Evolutionary conservation across 2,113 vertebrate genomes (phyloP).

Genomic region (Phalacrocorax pelagicus): DNA sequence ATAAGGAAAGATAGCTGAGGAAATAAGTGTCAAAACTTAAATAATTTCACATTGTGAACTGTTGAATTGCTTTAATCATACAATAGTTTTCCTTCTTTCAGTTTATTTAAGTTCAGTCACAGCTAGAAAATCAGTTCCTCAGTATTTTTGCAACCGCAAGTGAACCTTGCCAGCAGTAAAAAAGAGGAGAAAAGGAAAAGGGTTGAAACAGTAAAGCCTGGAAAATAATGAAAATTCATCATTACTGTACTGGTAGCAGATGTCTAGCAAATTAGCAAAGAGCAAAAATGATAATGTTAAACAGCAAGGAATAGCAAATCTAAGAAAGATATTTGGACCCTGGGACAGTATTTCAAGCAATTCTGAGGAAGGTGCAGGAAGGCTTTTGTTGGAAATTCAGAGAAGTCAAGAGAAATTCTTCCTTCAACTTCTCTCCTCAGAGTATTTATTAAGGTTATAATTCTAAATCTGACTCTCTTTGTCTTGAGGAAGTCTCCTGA

Average conservation of each 20-base stretch:
- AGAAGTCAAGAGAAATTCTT: neutral
- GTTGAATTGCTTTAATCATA: slow-evolving; percentile 44
- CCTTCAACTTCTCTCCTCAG: neutral
- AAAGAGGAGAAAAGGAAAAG: slow-evolving; percentile 38
- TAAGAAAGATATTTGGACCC: neutral
- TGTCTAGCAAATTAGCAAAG: neutral
- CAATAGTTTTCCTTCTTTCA: slow-evolving; percentile 35
- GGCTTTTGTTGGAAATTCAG: neutral
- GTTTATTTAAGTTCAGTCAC: slow-evolving; percentile 53
- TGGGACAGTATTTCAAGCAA: neutral
- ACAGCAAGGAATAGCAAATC: neutral
- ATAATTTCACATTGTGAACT: slow-evolving; percentile 54
- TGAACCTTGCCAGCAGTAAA: slow-evolving; percentile 37
- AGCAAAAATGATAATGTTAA: neutral
- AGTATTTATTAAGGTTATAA: neutral
- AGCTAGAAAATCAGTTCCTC: slow-evolving; percentile 18
- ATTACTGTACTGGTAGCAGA: slow-evolving; percentile 1
- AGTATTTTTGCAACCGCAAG: slow-evolving; percentile 21
- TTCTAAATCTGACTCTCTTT: neutral
- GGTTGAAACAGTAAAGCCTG: slow-evolving; percentile 31
- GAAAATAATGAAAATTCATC: slow-evolving; percentile 45
- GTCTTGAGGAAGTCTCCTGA: neutral
- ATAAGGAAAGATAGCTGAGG: slow-evolving; percentile 44
- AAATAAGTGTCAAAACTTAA: slow-evolving; percentile 59
- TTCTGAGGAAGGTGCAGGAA: neutral